phyloP scores from a whole-genome alignment of 2,113 vertebrate species.

The Gallinago paraguaiae region DNA sequence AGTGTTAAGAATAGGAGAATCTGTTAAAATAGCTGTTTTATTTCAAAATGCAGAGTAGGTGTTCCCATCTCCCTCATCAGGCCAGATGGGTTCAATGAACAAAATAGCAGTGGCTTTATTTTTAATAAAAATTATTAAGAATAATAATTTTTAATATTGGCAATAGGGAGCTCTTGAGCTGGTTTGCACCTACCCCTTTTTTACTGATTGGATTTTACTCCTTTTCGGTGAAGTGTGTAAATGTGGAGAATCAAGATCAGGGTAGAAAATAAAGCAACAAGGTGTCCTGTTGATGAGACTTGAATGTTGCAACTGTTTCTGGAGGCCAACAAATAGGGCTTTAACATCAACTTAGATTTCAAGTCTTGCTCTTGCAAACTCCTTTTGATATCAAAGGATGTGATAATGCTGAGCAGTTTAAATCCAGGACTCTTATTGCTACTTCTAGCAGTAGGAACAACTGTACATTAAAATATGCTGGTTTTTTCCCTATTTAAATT shows the following conservation, averaged over 20 bases:
- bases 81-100: not conserved
- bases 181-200: not conserved
- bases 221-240: not conserved
- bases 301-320: not conserved
- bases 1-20: not conserved
- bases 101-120: not conserved
- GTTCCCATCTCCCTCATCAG: fast-evolving
- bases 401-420: not conserved
- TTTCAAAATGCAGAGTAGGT: not conserved
- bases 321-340: not conserved
- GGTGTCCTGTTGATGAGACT: fast-evolving
- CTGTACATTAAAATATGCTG: not conserved
- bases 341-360: not conserved
- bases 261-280: not conserved
- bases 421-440: not conserved
- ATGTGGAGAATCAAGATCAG: not conserved
- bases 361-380: not conserved
- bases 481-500: not conserved
- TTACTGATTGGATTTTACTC: not conserved
- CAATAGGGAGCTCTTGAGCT: not conserved
- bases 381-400: not conserved
- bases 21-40: not conserved
- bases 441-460: not conserved
- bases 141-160: not conserved
- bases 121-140: not conserved